phyloP scores from a whole-genome alignment of 2,888 invertebrate genomes.

The Thumatha senex region DNA sequence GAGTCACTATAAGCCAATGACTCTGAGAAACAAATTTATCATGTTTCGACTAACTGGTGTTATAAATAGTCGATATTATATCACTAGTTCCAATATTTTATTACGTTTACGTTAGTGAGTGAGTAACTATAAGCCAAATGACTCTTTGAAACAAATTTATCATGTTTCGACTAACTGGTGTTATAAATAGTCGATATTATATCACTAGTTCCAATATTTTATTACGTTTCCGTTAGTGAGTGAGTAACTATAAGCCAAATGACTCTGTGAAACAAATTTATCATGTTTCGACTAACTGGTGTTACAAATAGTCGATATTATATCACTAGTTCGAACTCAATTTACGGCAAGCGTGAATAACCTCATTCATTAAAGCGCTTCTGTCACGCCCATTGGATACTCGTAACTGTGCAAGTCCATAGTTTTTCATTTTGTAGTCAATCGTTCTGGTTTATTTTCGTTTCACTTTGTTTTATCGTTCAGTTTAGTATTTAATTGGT shows the following conservation, averaged over 20 bases:
- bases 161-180: too few relatives aligned
- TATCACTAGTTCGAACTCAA: slow-evolving; percentile 26
- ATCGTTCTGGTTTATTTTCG: background rate
- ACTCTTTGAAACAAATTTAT: too few relatives aligned
- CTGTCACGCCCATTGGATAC: slow-evolving; percentile 10
- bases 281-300: slow-evolving; percentile 15
- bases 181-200: too few relatives aligned
- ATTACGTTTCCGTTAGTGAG: background rate
- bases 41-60: too few relatives aligned
- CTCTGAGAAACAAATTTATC: too few relatives aligned
- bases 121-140: too few relatives aligned
- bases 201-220: too few relatives aligned
- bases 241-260: slow-evolving; percentile 15
- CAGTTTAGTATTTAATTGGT: background rate
- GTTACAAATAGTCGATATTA: slow-evolving; percentile 21
- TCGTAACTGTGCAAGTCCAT: background rate
- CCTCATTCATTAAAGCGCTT: slow-evolving; percentile 16
- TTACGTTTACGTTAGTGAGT: too few relatives aligned
- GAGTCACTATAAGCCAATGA: too few relatives aligned
- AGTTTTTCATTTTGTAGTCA: slow-evolving; percentile 1
- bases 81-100: too few relatives aligned
- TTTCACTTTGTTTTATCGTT: background rate
- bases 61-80: too few relatives aligned
- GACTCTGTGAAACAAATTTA: slow-evolving; percentile 20
- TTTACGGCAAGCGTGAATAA: slow-evolving; percentile 8